Base-by-base conservation (phyloP, 2,888 invertebrate species). In the Lamellibrachia satsuma region DNA sequence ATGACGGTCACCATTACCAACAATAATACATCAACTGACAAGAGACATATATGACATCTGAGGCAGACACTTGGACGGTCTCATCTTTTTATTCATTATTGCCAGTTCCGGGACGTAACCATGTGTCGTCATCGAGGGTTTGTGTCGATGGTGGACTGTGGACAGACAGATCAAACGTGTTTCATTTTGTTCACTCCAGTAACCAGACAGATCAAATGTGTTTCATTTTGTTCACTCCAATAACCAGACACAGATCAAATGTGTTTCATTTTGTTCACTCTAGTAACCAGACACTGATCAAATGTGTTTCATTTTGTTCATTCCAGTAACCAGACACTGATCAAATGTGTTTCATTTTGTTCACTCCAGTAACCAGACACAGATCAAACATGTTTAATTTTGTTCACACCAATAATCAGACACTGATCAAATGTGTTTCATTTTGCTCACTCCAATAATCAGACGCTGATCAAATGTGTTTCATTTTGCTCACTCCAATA, bases 101-200 rank as follows among this genome's bases (percentile, higher is more conserved):
- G 15, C 91, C 91, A 52, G 92, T 92, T 39, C 95, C 95, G 8
- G 95, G 94, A 90, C 93, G 93, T 92, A 96, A 93, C 96, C 96
- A 96, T 3, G 96, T 94, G 93, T 96, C 96, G 93, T 96, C 96
- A 92, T 95, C 95, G 55, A 96, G 93, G 39, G 96, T 96, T 92
- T 95, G 95, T 55, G 96, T 95, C 52, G 96, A 96, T 27, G 96
- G 95, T 4, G 96, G 96, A 94, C 96, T 96, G 95, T 91, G 94
- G 94, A n/a, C 93, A 94, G 94, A n/a, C 93, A 75, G 15, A 91
- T 15, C 90, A 92, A 91, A 55, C 55, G 92, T 22, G 75, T 75
- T n/a, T 22, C 75, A 75, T 75, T 39, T 39, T 3, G 75, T 11
- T 75, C 75, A 75, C 75, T 75, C n/a, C 75, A 15, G 60, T 60